phyloP scores from a whole-genome alignment of 1,140 invertebrate species.

The Nephila pilipes region DNA sequence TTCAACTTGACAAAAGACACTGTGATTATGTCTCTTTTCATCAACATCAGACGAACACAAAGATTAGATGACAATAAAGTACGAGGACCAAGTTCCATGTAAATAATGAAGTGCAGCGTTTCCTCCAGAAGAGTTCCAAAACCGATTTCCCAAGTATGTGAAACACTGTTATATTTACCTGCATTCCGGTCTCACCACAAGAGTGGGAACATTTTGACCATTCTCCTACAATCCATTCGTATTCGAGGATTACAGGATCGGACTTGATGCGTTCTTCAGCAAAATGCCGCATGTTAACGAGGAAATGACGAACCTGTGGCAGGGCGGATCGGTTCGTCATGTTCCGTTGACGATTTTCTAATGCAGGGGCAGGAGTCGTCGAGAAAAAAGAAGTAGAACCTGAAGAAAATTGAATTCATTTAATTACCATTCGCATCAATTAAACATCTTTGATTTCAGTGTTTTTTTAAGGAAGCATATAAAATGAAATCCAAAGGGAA shows the following conservation, averaged over 20 bases:
- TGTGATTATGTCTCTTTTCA: no score
- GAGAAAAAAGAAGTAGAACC: slow-evolving; percentile 38
- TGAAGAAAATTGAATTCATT: not conserved
- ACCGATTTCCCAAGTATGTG: no score
- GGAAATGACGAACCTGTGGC: slow-evolving; percentile 69
- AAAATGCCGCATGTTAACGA: slow-evolving; percentile 68
- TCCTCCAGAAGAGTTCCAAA: no score
- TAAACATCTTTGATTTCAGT: no score
- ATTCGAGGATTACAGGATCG: slow-evolving; percentile 82
- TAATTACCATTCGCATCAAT: no score
- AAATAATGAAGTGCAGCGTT: no score
- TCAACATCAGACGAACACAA: no score
- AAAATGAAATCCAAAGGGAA: no score
- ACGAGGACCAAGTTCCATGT: no score
- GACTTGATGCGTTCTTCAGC: slow-evolving; percentile 59
- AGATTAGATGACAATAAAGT: no score
- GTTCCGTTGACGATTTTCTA: slow-evolving; percentile 3
- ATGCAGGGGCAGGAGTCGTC: not conserved
- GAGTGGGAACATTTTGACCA: slow-evolving; percentile 93
- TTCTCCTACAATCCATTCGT: slow-evolving; percentile 89
- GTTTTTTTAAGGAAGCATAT: no score
- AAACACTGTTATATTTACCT: slow-evolving; percentile 81
- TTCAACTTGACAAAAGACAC: no score
- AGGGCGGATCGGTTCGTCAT: slow-evolving; percentile 48
- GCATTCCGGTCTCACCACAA: slow-evolving; percentile 90